These are phyloP conservation scores for Ochropleura plecta DNA, from an alignment of 2,888 invertebrate genomes.

Conservation along the genomic window DNA sequence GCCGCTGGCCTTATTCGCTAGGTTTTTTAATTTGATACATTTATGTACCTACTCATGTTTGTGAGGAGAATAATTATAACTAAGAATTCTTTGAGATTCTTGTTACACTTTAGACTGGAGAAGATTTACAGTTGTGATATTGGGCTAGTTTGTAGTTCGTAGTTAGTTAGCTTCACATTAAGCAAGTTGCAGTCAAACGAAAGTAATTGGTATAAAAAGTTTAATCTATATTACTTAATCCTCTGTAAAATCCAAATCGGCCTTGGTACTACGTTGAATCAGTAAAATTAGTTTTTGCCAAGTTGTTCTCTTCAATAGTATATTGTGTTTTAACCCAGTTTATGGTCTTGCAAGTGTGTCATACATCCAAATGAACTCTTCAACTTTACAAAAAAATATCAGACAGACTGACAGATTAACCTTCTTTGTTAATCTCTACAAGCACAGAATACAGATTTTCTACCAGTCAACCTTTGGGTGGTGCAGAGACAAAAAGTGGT, in stretches of 20 bases:
- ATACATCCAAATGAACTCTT: background rate
- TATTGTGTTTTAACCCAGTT: background rate
- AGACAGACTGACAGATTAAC: background rate
- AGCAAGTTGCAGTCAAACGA: too few relatives aligned
- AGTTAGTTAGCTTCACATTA: too few relatives aligned
- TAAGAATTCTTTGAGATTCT: background rate
- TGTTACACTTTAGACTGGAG: background rate
- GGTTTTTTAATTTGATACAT: slow-evolving; percentile 64
- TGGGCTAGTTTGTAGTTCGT: too few relatives aligned
- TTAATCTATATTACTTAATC: background rate
- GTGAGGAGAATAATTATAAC: background rate
- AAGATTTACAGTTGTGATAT: background rate
- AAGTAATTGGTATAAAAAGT: too few relatives aligned
- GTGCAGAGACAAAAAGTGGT: too few relatives aligned
- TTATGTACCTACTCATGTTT: slow-evolving; percentile 22
- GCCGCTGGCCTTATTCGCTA: slow-evolving; percentile 11
- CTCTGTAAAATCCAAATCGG: background rate
- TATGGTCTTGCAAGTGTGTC: background rate
- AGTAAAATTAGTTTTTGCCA: background rate
- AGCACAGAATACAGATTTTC: too few relatives aligned
- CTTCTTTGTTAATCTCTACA: too few relatives aligned
- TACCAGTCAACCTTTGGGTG: too few relatives aligned
- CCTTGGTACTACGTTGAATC: background rate
- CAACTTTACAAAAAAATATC: background rate
- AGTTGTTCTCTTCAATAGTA: background rate